Evolutionary conservation across 2,113 vertebrate genomes (phyloP), one percentile per base, ranked within the genome.

Genomic region (Callorhinus ursinus): DNA sequence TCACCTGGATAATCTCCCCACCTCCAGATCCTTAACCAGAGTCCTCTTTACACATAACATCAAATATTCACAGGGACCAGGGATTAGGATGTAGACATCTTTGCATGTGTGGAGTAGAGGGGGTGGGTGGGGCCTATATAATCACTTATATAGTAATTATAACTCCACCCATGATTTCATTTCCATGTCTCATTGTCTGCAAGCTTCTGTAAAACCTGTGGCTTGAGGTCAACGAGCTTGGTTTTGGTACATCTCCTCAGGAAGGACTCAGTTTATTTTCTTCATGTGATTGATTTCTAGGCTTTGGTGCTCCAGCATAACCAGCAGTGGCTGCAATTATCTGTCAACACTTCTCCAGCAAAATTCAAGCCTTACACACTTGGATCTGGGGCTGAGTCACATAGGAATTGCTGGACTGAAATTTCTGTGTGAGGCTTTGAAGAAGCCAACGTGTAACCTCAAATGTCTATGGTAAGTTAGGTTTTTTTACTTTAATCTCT

Each of bases 331-430:
- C 42, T 94, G 93, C 63, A 24, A 9, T 33, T 0, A 49, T 18
- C 93, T 89, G 76, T 82, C 85, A 0, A 19, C 9, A 1, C 65
- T 94, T 7, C 69, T 95, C 7, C 80, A 67, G 4, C 87, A 57
- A 8, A 85, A 74, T 4, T 90, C 57, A 42, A 57, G 28, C 31
- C 93, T 95, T 7, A 77, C 36, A 15, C 49, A 49, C 88, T 18
- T 95, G 69, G 69, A 95, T 18, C 67, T 95, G 80, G 93, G 93
- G 3, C 80, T 67, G 80, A 95, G 85, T 55, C 88, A 90, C 46
- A 22, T 90, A 12, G 88, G 93, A 31, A 4, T 57, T 7, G 8
- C 51, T 0, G 97, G 83, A 22, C 2, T 96, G 65, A 90, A 49
- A 80, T 49, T 90, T 9, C 88, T 84, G 31, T 85, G 80, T 0